Percentiles rank a stretch among this genome's conserved stretches.
Evolutionary conservation across 2,888 invertebrate genomes (phyloP).

Genomic region (Erebia ligea): DNA sequence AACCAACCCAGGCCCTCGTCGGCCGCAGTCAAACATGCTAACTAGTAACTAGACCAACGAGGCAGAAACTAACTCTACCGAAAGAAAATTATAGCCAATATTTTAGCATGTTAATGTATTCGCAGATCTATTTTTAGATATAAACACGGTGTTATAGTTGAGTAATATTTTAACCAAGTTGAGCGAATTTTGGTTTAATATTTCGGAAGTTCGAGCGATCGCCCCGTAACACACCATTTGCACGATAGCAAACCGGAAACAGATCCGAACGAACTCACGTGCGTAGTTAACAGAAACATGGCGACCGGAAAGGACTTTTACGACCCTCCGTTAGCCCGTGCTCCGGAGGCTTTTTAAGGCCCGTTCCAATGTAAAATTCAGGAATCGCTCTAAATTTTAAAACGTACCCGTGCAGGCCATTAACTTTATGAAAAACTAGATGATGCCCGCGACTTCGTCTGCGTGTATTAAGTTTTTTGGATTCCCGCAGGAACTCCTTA

Average conservation of each 20-base stretch:
- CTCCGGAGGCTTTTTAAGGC: slow-evolving; percentile 49
- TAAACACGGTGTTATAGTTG: background rate
- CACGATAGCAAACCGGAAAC: slow-evolving; percentile 64
- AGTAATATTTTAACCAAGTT: background rate
- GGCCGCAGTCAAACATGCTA: too few relatives aligned
- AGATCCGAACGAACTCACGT: slow-evolving; percentile 65
- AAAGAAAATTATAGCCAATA: background rate
- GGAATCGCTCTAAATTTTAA: slow-evolving; percentile 44
- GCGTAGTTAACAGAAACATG: slow-evolving; percentile 70
- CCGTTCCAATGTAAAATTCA: slow-evolving; percentile 60
- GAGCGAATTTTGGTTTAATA: slow-evolving; percentile 10
- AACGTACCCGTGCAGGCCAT: slow-evolving; percentile 15
- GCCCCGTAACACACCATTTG: slow-evolving; percentile 35
- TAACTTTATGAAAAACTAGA: slow-evolving; percentile 1
- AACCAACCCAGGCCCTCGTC: too few relatives aligned
- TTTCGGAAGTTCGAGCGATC: slow-evolving; percentile 31
- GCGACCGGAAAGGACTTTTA: slow-evolving; percentile 67
- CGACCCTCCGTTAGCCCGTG: slow-evolving; percentile 41
- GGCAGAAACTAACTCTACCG: too few relatives aligned
- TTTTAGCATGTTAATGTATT: background rate
- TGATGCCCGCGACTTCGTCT: too few relatives aligned
- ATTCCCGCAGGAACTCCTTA: too few relatives aligned
- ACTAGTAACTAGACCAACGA: too few relatives aligned
- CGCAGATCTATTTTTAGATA: background rate
- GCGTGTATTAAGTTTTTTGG: too few relatives aligned